Base-by-base conservation (phyloP, 2,113 vertebrate species). In the Spea bombifrons region DNA sequence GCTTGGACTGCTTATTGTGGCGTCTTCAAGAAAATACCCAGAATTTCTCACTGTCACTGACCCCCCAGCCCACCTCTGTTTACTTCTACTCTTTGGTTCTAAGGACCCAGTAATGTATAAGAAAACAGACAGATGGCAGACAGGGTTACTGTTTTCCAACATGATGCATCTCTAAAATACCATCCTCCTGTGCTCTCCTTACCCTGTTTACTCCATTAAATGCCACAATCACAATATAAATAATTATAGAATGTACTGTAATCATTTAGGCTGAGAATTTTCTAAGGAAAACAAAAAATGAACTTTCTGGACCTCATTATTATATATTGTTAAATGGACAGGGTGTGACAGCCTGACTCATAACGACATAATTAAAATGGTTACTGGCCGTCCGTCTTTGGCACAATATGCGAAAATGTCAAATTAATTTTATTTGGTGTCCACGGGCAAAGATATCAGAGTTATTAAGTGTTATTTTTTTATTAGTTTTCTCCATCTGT, bases 371-470 rank as follows among this genome's bases (percentile, higher is more conserved):
- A 80, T 73, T 74, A 68, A 59, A 68, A 74, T 68, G 50, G 64
- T 53, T 65, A 46, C 71, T 7, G 52, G 49, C 65, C 9, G 65
- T 68, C 66, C 59, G 12, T 16, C 64, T 73, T 57, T 61, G 52
- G 64, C 71, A 68, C 67, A 59, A 73, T 80, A 55, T 61, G 64
- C 43, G 43, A 53, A 68, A 74, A 74, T 74, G 71, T 80, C 78
- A 74, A 80, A 80, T 74, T 80, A 74, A 80, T 68, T 67, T 52
- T 74, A 74, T 80, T 80, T 73, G 50, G 66, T 61, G 67, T 49
- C 53, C 74, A 67, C 30, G 30, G 30, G 30, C 30, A 30, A 59
- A 59, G 15, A 59, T 13, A 59, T 59, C 8, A 9, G 55, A 59
- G 10, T 59, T 59, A 13, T 59, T 7, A 53, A 13, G 10, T 59